Percentiles rank a stretch among this genome's conserved stretches.
These are phyloP conservation scores for Galeopterus variegatus DNA, from an alignment of 2,113 vertebrate genomes.

Conservation along the genomic window DNA sequence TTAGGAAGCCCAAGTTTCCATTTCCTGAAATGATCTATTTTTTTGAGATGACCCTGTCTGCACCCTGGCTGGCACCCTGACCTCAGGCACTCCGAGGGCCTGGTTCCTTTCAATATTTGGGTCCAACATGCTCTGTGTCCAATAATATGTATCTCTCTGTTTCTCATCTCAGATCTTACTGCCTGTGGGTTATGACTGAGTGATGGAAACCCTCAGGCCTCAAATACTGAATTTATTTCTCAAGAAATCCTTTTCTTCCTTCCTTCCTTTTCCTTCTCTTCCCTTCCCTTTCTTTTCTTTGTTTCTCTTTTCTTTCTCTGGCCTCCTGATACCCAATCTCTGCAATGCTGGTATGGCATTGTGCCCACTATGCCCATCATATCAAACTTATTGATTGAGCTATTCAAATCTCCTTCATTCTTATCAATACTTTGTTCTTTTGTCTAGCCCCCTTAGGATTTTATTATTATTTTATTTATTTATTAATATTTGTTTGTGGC, in stretches of 20 bases:
- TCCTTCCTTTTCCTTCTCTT: background rate
- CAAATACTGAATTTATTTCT: conserved; percentile 1
- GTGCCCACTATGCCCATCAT: background rate
- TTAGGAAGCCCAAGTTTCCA: background rate
- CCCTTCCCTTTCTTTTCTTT: no score
- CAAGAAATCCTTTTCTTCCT: background rate
- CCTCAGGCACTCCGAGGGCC: background rate
- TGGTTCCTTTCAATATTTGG: background rate
- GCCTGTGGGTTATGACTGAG: background rate
- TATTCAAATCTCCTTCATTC: background rate
- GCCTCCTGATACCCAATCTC: background rate
- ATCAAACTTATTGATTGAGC: background rate
- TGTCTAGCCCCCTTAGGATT: background rate
- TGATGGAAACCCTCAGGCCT: background rate
- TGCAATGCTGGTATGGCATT: background rate
- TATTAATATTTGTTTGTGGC: no score
- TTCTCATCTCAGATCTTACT: background rate
- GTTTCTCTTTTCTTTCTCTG: background rate
- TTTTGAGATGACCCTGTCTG: background rate
- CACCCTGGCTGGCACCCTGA: background rate
- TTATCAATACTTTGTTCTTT: background rate
- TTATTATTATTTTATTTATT: background rate
- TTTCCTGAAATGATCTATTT: background rate
- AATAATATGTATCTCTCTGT: background rate
- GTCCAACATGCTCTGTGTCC: background rate